phyloP scores from a whole-genome alignment of 2,888 invertebrate species.

The Argynnis bischoffii region DNA sequence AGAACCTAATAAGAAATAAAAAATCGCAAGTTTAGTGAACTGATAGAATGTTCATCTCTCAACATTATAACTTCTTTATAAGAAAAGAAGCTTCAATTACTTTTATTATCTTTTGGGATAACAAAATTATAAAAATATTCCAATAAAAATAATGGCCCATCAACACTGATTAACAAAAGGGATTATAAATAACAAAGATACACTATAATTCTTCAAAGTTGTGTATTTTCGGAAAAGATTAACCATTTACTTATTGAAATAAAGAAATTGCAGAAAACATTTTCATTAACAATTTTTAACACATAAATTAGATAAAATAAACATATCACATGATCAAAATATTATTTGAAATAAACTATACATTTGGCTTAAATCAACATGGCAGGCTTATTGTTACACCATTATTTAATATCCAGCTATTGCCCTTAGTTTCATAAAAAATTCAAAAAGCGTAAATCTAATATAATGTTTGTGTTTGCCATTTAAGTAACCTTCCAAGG shows the following conservation, averaged over 20 bases:
- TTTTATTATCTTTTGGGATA: too few relatives aligned
- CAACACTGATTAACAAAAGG: constrained; percentile 2
- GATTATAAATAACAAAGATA: constrained; percentile 25
- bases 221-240: constrained; percentile 74
- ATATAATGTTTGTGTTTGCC: constrained; percentile 1
- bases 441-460: neutral
- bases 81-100: too few relatives aligned
- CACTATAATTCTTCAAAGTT: constrained; percentile 70
- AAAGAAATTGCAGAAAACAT: constrained; percentile 67
- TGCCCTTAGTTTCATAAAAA: neutral
- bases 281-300: constrained; percentile 72
- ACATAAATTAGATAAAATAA: constrained; percentile 78
- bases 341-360: constrained; percentile 75
- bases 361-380: constrained; percentile 76
- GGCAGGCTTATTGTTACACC: constrained; percentile 60
- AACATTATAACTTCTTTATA: too few relatives aligned
- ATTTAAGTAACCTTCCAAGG: neutral
- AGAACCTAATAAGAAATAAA: constrained; percentile 19
- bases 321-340: constrained; percentile 77
- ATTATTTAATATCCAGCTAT: constrained; percentile 38
- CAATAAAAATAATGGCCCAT: constrained; percentile 5
- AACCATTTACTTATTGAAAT: constrained; percentile 72
- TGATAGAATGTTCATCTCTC: neutral
- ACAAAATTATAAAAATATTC: too few relatives aligned
- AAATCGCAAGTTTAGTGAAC: neutral